Evolutionary conservation across 2,888 invertebrate genomes (phyloP).

Genomic region (Nephrotoma appendiculata): DNA sequence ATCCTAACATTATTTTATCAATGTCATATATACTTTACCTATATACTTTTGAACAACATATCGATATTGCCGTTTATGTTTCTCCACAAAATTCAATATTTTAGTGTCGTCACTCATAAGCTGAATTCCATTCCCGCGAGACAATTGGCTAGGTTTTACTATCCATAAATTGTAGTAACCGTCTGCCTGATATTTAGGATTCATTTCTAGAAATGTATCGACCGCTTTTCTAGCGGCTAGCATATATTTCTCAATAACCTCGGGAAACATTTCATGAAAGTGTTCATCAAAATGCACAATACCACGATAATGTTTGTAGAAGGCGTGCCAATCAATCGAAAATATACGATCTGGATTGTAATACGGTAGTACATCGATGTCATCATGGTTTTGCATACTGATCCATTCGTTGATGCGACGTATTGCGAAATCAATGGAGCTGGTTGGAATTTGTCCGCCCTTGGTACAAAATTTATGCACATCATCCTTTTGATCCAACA

Average conservation of each 20-base stretch:
- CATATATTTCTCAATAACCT: slow-evolving; percentile 40
- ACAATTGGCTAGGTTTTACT: slow-evolving; percentile 70
- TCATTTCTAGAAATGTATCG: slow-evolving; percentile 21
- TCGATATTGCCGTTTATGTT: slow-evolving; percentile 36
- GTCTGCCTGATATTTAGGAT: slow-evolving; percentile 53
- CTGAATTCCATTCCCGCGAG: slow-evolving; percentile 69
- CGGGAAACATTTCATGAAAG: slow-evolving; percentile 35
- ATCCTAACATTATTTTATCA: not conserved
- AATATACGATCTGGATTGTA: not conserved
- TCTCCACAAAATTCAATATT: slow-evolving; percentile 46
- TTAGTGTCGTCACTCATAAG: slow-evolving; percentile 61
- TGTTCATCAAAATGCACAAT: not conserved
- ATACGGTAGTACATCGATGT: slow-evolving; percentile 36
- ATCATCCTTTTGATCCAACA: not conserved
- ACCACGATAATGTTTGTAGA: not conserved
- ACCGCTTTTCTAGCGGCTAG: slow-evolving; percentile 28
- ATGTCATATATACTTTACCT: slow-evolving; percentile 37
- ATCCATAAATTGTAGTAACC: slow-evolving; percentile 81
- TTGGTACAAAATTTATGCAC: not conserved
- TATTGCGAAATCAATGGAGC: slow-evolving; percentile 52
- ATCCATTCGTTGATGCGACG: slow-evolving; percentile 53
- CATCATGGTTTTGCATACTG: slow-evolving; percentile 43
- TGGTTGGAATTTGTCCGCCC: slow-evolving; percentile 39
- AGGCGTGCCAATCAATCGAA: not conserved
- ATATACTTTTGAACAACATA: slow-evolving; percentile 86